Percentiles rank a stretch among this genome's conserved stretches.
Conservation (phyloP, 2,888 invertebrate species). For the Tetranychus truncatus region DNA sequence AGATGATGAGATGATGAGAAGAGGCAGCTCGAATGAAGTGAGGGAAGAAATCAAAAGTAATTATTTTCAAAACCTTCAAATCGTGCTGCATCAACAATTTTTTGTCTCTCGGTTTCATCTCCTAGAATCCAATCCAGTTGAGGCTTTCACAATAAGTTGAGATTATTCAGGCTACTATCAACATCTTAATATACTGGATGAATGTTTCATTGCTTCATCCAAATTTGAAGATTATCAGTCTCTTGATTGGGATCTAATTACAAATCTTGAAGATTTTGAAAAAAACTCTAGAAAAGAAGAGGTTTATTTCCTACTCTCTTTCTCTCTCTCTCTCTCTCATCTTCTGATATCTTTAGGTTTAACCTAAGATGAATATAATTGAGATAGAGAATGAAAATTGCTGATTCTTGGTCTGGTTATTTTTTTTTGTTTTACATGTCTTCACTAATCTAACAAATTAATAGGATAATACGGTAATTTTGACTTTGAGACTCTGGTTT, state of each 20-base stretch:
- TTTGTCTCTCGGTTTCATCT: neutral
- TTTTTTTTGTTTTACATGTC: neutral
- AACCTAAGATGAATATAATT: neutral
- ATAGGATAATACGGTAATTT: neutral
- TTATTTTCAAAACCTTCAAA: neutral
- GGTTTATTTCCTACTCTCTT: neutral
- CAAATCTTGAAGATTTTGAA: neutral
- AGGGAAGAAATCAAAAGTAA: neutral
- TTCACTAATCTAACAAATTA: neutral
- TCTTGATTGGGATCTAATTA: neutral
- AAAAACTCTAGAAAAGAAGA: neutral
- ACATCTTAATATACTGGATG: too few species aligned
- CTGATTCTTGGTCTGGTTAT: neutral
- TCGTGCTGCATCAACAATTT: neutral
- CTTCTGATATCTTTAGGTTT: neutral
- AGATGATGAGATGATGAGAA: neutral
- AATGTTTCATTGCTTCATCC: too few species aligned
- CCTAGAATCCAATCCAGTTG: neutral
- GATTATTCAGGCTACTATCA: neutral
- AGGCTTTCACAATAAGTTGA: neutral
- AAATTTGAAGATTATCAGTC: neutral
- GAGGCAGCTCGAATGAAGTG: neutral
- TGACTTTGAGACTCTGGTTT: neutral
- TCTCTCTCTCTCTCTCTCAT: neutral
- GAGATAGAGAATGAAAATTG: neutral